Percentiles rank a stretch among this genome's conserved stretches.
These are phyloP conservation scores for Cyrtodaria siliqua DNA, from an alignment of 2,888 invertebrate species.

Conservation along the genomic window DNA sequence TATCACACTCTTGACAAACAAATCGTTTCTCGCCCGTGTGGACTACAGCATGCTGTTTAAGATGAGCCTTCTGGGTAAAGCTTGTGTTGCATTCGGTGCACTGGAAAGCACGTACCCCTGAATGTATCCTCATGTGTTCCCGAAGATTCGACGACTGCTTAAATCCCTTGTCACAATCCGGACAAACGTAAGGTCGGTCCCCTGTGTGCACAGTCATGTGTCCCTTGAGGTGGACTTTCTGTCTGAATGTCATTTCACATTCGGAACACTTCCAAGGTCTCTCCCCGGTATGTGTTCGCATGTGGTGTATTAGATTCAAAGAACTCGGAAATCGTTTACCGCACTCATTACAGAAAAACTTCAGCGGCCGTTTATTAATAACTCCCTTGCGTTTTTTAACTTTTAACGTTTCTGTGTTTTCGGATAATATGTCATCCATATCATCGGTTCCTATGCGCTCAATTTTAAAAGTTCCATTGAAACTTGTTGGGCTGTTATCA, in stretches of 20 bases:
- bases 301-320: background rate
- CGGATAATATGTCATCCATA: too few relatives aligned
- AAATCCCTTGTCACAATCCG: constrained; percentile 1
- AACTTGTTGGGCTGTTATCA: too few relatives aligned
- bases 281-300: background rate
- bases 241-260: background rate
- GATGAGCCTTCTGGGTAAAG: background rate
- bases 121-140: constrained; percentile 1
- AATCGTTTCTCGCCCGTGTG: background rate
- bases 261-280: background rate
- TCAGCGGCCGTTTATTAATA: too few relatives aligned
- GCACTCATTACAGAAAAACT: background rate
- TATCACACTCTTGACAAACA: background rate
- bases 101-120: background rate
- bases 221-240: background rate
- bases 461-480: too few relatives aligned
- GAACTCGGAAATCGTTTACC: background rate
- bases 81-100: background rate
- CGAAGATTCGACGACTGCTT: background rate
- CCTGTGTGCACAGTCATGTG: constrained; percentile 11
- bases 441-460: too few relatives aligned
- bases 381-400: too few relatives aligned
- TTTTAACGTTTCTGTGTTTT: too few relatives aligned
- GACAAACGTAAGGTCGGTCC: background rate
- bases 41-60: background rate